A percentile compares a stretch with the other conserved stretches of the same genome.
Evolutionary conservation across 2,888 invertebrate genomes (phyloP).

Genomic region (Drosophila algonquin): DNA sequence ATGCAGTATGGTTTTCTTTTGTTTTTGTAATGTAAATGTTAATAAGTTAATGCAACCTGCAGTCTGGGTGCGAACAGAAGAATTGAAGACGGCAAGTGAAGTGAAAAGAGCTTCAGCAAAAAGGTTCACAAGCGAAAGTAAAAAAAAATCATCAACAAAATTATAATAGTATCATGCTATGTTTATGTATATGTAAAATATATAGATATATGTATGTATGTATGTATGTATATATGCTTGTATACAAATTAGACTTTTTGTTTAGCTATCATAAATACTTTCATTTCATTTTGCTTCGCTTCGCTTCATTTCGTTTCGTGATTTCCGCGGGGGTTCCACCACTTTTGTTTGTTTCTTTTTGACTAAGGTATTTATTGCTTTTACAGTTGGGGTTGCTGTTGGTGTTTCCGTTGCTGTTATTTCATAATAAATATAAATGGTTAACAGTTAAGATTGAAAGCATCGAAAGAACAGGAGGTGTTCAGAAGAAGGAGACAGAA

Average conservation of each 20-base stretch:
- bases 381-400: constrained; percentile 14
- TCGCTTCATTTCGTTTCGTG: constrained; percentile 3
- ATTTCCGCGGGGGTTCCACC: background rate
- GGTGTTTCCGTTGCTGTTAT: constrained; percentile 21
- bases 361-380: constrained; percentile 9
- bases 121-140: constrained; percentile 39
- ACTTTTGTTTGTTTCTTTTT: no score
- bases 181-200: constrained; percentile 53
- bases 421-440: constrained; percentile 46
- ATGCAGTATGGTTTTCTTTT: constrained; percentile 46
- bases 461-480: constrained; percentile 64
- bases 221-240: constrained; percentile 31
- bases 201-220: constrained; percentile 43
- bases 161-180: constrained; percentile 35
- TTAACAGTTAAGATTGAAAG: constrained; percentile 70
- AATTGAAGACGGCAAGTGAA: constrained; percentile 57
- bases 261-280: constrained; percentile 47
- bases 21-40: constrained; percentile 41
- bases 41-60: constrained; percentile 76
- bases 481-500: constrained; percentile 58
- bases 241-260: constrained; percentile 45
- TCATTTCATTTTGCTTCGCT: constrained; percentile 4
- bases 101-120: constrained; percentile 33
- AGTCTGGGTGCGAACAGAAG: constrained; percentile 53
- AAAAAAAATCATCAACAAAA: constrained; percentile 28